phyloP scores from a whole-genome alignment of 2,113 vertebrate genomes.

The Rhea pennata region DNA sequence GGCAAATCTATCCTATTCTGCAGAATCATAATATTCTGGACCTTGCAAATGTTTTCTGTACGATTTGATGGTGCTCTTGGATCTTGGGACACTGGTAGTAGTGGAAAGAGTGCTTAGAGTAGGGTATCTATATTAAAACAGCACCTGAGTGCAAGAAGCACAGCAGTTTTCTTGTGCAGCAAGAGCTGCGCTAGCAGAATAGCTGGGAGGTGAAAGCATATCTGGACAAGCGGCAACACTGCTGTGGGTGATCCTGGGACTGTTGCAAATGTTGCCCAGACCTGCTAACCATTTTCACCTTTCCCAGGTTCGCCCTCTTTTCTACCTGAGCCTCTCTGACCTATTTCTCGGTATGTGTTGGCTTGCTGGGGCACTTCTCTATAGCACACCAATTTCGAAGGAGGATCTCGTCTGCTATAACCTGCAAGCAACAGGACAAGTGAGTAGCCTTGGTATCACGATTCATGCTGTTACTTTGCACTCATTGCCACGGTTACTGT shows the following conservation, averaged over 20 bases:
- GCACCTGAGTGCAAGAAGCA: not conserved
- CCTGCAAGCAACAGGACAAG: constrained; percentile 85
- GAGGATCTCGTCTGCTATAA: constrained; percentile 83
- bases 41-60: not conserved
- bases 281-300: not conserved
- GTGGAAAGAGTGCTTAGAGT: not conserved
- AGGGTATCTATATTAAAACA: not conserved
- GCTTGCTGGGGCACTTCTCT: constrained; percentile 81
- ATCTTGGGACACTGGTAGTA: not conserved
- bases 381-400: constrained; percentile 59
- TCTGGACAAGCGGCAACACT: not conserved
- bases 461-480: fast-evolving
- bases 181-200: not conserved
- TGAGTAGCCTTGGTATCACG: constrained; percentile 44
- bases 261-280: not conserved
- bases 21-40: not conserved
- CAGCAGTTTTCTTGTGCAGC: not conserved
- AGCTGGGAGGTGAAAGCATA: not conserved
- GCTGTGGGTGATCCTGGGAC: not conserved
- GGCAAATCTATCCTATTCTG: not conserved
- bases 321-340: constrained; percentile 87
- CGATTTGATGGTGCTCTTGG: not conserved
- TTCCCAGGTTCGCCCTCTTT: constrained; percentile 82
- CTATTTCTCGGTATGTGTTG: constrained; percentile 86
- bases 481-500: too few relatives aligned